Percentiles rank a stretch among this genome's conserved stretches.
Evolutionary conservation across 2,113 vertebrate species (phyloP).

Genomic region (Ammospiza nelsoni): DNA sequence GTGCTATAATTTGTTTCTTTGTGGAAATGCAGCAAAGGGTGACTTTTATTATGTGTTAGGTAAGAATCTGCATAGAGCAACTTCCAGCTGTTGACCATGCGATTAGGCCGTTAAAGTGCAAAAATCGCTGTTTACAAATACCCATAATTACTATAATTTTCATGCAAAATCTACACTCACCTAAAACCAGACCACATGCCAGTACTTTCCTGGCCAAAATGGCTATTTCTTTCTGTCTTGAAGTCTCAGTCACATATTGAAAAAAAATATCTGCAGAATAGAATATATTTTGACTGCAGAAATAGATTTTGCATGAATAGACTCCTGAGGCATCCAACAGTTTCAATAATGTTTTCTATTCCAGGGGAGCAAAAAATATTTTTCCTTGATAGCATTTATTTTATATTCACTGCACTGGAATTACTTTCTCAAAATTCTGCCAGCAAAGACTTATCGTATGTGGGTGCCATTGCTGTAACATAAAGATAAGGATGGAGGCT

Average conservation of each 20-base stretch:
- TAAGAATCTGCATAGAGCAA: conserved; percentile 63
- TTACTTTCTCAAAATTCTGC: conserved; percentile 81
- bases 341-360: conserved; percentile 82
- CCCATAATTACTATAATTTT: conserved; percentile 69
- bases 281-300: conserved; percentile 77
- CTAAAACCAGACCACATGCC: conserved; percentile 58
- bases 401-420: conserved; percentile 79
- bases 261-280: conserved; percentile 72
- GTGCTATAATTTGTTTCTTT: conserved; percentile 58
- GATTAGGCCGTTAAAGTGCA: conserved; percentile 62
- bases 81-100: conserved; percentile 63
- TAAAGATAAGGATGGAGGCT: conserved; percentile 81
- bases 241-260: conserved; percentile 63
- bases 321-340: conserved; percentile 78
- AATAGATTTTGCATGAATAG: conserved; percentile 78
- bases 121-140: conserved; percentile 68
- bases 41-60: conserved; percentile 64
- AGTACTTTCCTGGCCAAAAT: conserved; percentile 60
- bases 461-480: conserved; percentile 79
- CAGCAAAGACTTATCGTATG: conserved; percentile 79
- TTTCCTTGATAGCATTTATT: conserved; percentile 81
- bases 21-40: conserved; percentile 63
- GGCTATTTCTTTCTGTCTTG: conserved; percentile 65
- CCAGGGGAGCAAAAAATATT: conserved; percentile 77
- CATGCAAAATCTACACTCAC: conserved; percentile 56